These are phyloP conservation scores for Bubalus kerabau DNA, from an alignment of 2,113 vertebrate species.

Conservation along the genomic window DNA sequence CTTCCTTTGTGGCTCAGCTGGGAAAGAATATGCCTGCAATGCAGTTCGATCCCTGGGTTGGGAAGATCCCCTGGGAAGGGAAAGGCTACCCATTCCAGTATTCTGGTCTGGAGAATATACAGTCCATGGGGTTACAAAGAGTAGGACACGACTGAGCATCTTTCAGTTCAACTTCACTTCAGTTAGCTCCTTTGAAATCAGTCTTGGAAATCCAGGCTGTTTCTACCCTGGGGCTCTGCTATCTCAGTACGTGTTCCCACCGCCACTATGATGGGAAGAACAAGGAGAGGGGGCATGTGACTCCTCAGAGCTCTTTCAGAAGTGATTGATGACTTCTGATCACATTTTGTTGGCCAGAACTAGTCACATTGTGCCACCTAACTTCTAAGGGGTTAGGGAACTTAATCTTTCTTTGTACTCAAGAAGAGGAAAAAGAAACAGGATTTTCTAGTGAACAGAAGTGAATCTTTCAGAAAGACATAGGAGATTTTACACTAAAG, in stretches of 20 bases:
- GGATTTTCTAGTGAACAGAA: background rate
- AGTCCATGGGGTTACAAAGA: background rate
- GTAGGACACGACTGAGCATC: background rate
- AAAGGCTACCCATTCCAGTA: background rate
- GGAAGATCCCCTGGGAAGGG: background rate
- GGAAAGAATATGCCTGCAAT: background rate
- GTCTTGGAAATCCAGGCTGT: background rate
- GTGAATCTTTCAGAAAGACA: background rate
- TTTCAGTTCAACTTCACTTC: background rate
- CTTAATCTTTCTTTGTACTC: background rate
- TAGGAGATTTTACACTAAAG: background rate
- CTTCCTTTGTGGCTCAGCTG: background rate
- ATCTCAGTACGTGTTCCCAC: rapidly evolving
- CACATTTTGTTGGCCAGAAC: background rate
- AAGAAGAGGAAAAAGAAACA: background rate
- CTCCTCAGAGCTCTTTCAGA: background rate
- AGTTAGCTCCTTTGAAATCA: background rate
- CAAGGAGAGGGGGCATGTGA: too few species aligned
- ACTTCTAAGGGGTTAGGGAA: background rate
- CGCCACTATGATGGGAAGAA: background rate
- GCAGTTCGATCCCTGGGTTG: background rate
- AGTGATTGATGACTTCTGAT: background rate
- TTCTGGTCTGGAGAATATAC: background rate
- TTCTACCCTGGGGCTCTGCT: background rate
- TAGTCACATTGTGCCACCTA: background rate